Percentiles rank a stretch among this genome's conserved stretches.
Conservation (phyloP, 2,888 invertebrate genomes). For the Hemistola chrysoprasaria region DNA sequence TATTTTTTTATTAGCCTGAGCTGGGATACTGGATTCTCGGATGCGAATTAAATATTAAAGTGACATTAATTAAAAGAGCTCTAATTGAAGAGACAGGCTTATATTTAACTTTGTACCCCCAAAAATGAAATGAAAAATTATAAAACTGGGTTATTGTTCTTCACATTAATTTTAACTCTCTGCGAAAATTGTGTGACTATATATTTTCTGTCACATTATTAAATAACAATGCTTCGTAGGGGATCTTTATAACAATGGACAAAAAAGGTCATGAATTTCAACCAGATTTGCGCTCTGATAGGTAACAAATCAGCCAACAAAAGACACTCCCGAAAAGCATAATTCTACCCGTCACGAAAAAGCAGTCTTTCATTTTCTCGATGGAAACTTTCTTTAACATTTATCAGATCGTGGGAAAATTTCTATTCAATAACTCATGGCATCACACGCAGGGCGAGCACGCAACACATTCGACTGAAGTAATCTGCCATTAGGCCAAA, state of each 20-base stretch:
- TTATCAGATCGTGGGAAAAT: constrained; percentile 51
- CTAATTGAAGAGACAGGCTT: constrained; percentile 13
- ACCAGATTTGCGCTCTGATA: constrained; percentile 22
- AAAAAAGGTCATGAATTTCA: neutral
- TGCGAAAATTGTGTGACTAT: too few species aligned
- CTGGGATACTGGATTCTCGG: too few species aligned
- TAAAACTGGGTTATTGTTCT: constrained; percentile 7
- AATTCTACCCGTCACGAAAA: constrained; percentile 16
- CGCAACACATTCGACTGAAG: constrained; percentile 61
- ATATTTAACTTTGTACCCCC: constrained; percentile 13
- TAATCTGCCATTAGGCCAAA: constrained; percentile 78
- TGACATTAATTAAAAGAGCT: constrained; percentile 10
- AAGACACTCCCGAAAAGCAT: constrained; percentile 18
- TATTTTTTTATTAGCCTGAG: too few species aligned
- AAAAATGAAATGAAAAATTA: constrained; percentile 28
- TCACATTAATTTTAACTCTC: too few species aligned
- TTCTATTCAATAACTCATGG: constrained; percentile 60
- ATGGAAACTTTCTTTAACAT: constrained; percentile 29
- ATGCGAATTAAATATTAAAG: too few species aligned
- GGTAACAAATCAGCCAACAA: constrained; percentile 9
- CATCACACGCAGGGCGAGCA: constrained; percentile 44
- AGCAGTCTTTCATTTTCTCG: constrained; percentile 23
- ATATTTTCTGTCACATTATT: neutral
- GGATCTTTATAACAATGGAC: neutral
- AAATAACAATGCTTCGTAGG: neutral